These are phyloP conservation scores for Lottia scabra DNA, from an alignment of 2,888 invertebrate genomes.

Conservation along the genomic window DNA sequence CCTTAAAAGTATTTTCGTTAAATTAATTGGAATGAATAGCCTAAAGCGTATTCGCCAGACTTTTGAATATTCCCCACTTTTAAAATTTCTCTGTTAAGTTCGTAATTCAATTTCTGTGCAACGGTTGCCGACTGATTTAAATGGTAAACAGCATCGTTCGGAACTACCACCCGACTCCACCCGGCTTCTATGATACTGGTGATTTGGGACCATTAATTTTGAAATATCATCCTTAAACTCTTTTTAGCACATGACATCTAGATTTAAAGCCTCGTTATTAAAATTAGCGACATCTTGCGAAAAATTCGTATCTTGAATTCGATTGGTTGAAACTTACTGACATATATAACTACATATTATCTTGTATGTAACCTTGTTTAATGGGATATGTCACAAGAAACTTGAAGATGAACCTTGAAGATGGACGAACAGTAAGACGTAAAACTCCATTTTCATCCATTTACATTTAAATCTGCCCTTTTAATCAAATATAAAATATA, in stretches of 20 bases:
- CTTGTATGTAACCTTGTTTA: too few species aligned
- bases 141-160: neutral
- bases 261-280: neutral
- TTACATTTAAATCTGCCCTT: too few species aligned
- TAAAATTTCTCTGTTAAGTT: neutral
- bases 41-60: neutral
- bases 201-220: neutral
- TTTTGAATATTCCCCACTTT: neutral
- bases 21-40: neutral
- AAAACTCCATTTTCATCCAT: too few species aligned
- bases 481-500: too few species aligned
- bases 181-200: neutral
- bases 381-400: too few species aligned
- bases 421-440: too few species aligned
- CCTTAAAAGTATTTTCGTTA: neutral
- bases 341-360: too few species aligned
- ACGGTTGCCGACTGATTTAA: neutral
- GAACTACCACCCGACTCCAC: neutral
- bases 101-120: neutral
- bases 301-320: neutral
- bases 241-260: neutral
- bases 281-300: slow-evolving; percentile 1
- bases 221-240: neutral
- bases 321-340: neutral
- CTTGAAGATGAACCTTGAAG: too few species aligned